These are phyloP conservation scores for Pyrocoelia pectoralis DNA, from an alignment of 2,888 invertebrate species.

Conservation along the genomic window DNA sequence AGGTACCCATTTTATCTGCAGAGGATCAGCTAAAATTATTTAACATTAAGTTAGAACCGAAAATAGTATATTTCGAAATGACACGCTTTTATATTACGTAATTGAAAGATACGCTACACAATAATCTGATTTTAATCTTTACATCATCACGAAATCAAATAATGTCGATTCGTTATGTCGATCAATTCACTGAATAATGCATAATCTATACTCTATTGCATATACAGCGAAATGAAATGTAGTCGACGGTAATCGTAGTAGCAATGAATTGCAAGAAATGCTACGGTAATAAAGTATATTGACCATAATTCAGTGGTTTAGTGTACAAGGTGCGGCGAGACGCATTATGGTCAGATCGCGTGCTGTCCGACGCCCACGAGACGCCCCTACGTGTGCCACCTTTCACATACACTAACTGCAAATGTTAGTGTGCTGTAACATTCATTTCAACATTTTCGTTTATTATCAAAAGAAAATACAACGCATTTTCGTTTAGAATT, in stretches of 20 bases:
- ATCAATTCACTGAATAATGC: conserved; percentile 26
- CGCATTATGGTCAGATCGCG: conserved; percentile 49
- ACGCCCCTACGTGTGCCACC: conserved; percentile 26
- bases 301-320: conserved; percentile 49
- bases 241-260: conserved; percentile 47
- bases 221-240: conserved; percentile 41
- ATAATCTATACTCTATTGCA: conserved; percentile 25
- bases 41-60: background rate
- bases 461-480: conserved; percentile 20
- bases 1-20: background rate
- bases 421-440: background rate
- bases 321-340: conserved; percentile 45
- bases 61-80: background rate
- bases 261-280: conserved; percentile 51
- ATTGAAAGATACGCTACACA: background rate
- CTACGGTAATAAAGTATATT: conserved; percentile 48
- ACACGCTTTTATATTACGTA: background rate
- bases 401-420: conserved; percentile 22
- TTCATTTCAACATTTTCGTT: background rate
- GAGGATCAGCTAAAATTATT: background rate
- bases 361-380: conserved; percentile 38
- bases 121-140: conserved; percentile 18
- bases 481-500: conserved; percentile 19
- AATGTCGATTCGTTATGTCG: conserved; percentile 29
- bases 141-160: conserved; percentile 31